These are phyloP conservation scores for Agrotis segetum DNA, from an alignment of 2,888 invertebrate species.

Conservation along the genomic window DNA sequence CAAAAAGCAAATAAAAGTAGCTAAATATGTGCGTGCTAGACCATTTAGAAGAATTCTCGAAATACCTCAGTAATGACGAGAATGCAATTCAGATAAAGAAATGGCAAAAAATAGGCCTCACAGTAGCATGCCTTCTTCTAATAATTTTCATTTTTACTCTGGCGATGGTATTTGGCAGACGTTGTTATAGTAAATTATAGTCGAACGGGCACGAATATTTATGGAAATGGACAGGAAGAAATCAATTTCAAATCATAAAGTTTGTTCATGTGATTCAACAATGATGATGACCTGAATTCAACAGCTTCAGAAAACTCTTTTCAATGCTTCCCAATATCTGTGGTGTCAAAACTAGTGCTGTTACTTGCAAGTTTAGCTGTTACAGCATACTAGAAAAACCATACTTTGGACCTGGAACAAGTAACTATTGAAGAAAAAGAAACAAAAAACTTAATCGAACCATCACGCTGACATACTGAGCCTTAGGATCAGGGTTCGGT, in stretches of 20 bases:
- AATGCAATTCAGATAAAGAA: slow-evolving; percentile 24
- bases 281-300: background rate
- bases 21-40: slow-evolving; percentile 36
- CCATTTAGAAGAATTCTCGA: slow-evolving; percentile 3
- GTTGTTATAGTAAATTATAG: slow-evolving; percentile 1
- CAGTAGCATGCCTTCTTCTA: slow-evolving; percentile 7
- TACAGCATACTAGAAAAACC: too few relatives aligned
- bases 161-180: slow-evolving; percentile 12
- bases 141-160: slow-evolving; percentile 1
- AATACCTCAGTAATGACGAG: slow-evolving; percentile 4
- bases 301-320: too few relatives aligned
- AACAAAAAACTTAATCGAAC: too few relatives aligned
- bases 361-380: background rate
- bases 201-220: background rate
- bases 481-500: too few relatives aligned
- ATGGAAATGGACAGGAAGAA: background rate
- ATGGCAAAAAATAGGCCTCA: slow-evolving; percentile 36
- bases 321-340: background rate
- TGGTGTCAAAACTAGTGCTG: background rate
- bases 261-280: background rate
- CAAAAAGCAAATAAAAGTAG: background rate
- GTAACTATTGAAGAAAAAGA: too few relatives aligned
- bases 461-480: too few relatives aligned
- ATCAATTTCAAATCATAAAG: too few relatives aligned
- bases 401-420: too few relatives aligned